These are phyloP conservation scores for Drosophila ezoana DNA, from an alignment of 2,888 invertebrate species.

Conservation along the genomic window DNA sequence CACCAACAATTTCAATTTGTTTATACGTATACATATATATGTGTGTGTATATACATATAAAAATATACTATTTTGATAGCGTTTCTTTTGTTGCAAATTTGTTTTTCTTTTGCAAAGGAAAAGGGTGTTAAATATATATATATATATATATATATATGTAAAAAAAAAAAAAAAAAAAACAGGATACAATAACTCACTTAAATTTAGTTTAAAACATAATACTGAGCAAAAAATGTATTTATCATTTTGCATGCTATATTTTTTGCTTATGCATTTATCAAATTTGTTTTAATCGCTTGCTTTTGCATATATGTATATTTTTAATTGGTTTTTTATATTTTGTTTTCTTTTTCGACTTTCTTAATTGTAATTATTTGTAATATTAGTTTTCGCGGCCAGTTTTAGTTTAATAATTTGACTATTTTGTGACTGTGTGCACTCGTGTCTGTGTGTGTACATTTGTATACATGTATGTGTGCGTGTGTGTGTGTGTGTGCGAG, in stretches of 20 bases:
- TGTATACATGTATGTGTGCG: conserved; percentile 9
- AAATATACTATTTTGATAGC: conserved; percentile 5
- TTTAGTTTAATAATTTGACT: conserved; percentile 67
- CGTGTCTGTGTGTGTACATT: conserved; percentile 28
- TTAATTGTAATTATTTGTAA: conserved; percentile 41
- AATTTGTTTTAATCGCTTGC: conserved; percentile 52
- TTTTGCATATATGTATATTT: conserved; percentile 8
- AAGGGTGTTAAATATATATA: conserved; percentile 42
- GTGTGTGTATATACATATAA: neutral
- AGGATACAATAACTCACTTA: conserved; percentile 81
- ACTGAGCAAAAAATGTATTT: conserved; percentile 83
- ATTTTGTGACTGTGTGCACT: conserved; percentile 65
- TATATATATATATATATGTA: no score
- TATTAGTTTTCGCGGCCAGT: conserved; percentile 55
- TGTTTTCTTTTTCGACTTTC: conserved; percentile 41
- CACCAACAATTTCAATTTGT: conserved; percentile 23
- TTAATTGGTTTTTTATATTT: conserved; percentile 15
- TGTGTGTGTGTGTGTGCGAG: no score
- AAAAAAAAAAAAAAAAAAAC: conserved; percentile 55
- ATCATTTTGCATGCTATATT: conserved; percentile 66
- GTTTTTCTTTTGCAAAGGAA: conserved; percentile 18
- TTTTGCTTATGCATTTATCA: conserved; percentile 54
- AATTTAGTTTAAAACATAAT: conserved; percentile 84
- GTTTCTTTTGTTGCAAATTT: conserved; percentile 16
- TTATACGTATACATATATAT: neutral